Conservation (phyloP, 2,797 vertebrate genomes). For the Muscicapa striata region DNA sequence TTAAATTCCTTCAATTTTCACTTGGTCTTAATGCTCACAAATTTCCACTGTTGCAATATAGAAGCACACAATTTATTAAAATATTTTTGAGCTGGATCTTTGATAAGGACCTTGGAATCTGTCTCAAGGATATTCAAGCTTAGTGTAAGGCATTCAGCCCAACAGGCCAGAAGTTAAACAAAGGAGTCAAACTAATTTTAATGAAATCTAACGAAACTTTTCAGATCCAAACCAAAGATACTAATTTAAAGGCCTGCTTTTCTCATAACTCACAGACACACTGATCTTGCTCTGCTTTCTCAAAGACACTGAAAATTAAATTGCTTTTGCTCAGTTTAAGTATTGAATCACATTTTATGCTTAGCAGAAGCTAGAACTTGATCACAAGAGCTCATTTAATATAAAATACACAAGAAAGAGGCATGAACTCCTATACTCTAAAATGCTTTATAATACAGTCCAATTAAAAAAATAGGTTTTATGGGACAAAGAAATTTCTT, state of each 20-base stretch:
- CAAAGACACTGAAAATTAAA: conserved; percentile 26
- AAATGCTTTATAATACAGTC: conserved; percentile 37
- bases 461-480: conserved; percentile 55
- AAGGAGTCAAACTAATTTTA: conserved; percentile 49
- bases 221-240: conserved; percentile 13
- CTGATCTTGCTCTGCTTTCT: not conserved
- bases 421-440: not conserved
- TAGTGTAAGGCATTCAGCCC: not conserved
- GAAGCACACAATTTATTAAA: conserved; percentile 27
- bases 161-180: conserved; percentile 54
- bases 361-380: conserved; percentile 60
- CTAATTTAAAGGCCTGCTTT: not conserved
- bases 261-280: not conserved
- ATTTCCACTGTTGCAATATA: conserved; percentile 33
- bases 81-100: conserved; percentile 45
- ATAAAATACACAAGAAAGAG: conserved; percentile 25
- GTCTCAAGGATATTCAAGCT: conserved; percentile 15
- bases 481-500: conserved; percentile 39
- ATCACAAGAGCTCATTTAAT: conserved; percentile 55
- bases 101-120: conserved; percentile 34
- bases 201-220: conserved; percentile 47
- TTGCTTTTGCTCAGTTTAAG: conserved; percentile 8
- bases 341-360: conserved; percentile 45
- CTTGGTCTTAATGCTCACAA: conserved; percentile 38
- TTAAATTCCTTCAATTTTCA: conserved; percentile 46